These are phyloP conservation scores for Monomorium pharaonis DNA, from an alignment of 1,140 invertebrate genomes.

Conservation along the genomic window DNA sequence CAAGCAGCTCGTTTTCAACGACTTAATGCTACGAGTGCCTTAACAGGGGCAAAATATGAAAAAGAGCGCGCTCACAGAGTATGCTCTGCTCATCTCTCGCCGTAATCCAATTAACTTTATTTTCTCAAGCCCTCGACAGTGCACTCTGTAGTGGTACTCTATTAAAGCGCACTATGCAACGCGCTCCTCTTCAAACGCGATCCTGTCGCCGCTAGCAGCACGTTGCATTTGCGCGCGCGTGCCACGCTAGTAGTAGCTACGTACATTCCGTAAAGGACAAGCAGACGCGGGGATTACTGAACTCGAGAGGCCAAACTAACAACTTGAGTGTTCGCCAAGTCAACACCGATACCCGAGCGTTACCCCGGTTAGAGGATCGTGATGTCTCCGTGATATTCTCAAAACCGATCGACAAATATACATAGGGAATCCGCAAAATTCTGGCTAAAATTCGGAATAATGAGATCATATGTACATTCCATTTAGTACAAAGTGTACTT, in stretches of 20 bases:
- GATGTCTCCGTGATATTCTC: slow-evolving; percentile 48
- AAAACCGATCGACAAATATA: slow-evolving; percentile 44
- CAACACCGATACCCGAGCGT: slow-evolving; percentile 40
- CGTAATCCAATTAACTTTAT: slow-evolving; percentile 59
- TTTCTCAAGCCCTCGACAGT: slow-evolving; percentile 53
- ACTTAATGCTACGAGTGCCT: slow-evolving; percentile 32
- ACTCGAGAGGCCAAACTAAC: slow-evolving; percentile 60
- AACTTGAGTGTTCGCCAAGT: slow-evolving; percentile 54
- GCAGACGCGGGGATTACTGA: slow-evolving; percentile 52
- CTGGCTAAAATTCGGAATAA: slow-evolving; percentile 12
- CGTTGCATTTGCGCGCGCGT: slow-evolving; percentile 50
- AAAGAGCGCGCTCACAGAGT: slow-evolving; percentile 21
- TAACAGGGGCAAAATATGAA: slow-evolving; percentile 45
- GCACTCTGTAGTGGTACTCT: slow-evolving; percentile 47
- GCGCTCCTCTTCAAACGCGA: slow-evolving; percentile 51
- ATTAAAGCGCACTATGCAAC: slow-evolving; percentile 53
- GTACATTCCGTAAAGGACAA: slow-evolving; percentile 58
- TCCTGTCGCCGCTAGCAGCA: slow-evolving; percentile 43
- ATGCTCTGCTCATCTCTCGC: slow-evolving; percentile 37
- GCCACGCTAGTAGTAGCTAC: slow-evolving; percentile 35
- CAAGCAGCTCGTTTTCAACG: slow-evolving; percentile 36
- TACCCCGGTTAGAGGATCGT: neutral
- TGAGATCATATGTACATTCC: neutral
- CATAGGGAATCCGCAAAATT: neutral
- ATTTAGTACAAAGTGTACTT: neutral